Evolutionary conservation across 2,888 invertebrate genomes (phyloP).

Genomic region (Chamaedrilus cognettii): DNA sequence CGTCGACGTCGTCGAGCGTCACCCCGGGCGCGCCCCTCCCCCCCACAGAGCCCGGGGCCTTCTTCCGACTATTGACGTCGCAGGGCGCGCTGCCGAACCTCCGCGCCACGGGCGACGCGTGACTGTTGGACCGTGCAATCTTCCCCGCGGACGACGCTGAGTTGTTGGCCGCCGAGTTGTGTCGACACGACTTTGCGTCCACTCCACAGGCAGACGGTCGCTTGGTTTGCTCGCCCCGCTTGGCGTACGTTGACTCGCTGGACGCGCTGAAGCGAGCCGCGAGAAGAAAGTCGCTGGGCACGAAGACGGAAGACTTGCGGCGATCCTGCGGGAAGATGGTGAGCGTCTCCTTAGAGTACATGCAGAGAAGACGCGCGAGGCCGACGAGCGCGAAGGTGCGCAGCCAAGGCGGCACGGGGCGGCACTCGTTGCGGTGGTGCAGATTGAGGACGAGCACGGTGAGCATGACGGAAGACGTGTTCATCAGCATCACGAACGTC

Average conservation of each 20-base stretch:
- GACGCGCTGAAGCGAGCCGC: background rate
- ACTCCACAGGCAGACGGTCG: background rate
- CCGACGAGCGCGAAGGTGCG: constrained; percentile 43
- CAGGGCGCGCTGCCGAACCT: background rate
- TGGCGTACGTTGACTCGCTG: background rate
- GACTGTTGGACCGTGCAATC: too few relatives aligned
- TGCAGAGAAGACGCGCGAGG: constrained; percentile 41
- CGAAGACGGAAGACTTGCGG: constrained; percentile 10
- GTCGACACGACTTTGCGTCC: background rate
- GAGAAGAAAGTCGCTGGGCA: background rate
- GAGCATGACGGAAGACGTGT: constrained; percentile 57
- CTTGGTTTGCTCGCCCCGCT: background rate
- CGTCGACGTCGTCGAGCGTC: background rate
- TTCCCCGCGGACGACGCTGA: too few relatives aligned
- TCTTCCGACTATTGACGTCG: background rate
- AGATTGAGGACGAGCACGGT: constrained; percentile 60
- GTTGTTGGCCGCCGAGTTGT: background rate
- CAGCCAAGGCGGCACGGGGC: constrained; percentile 49
- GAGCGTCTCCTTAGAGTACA: constrained; percentile 18
- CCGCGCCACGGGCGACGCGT: background rate
- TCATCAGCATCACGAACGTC: constrained; percentile 60
- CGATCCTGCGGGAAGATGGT: constrained; percentile 9
- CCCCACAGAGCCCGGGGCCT: background rate
- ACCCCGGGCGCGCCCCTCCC: background rate
- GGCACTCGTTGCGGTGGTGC: constrained; percentile 46